A percentile compares a stretch with the other conserved stretches of the same genome.
Conservation (phyloP, 2,797 vertebrate species). For the Enteromius trimaculatus region DNA sequence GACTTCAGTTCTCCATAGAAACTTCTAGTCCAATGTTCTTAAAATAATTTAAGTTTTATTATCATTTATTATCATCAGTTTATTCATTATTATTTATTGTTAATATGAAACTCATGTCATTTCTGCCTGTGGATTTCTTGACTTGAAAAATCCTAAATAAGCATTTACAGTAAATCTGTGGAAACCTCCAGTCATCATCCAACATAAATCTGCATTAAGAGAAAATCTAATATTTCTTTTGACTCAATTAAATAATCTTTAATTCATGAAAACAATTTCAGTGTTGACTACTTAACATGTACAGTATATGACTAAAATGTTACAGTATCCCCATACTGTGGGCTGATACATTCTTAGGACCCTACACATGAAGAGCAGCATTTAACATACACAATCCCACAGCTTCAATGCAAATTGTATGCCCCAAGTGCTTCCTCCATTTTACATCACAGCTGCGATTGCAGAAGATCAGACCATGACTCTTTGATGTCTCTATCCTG, state of each 20-base stretch:
- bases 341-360: background rate
- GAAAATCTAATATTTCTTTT: background rate
- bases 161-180: background rate
- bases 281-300: background rate
- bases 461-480: slow-evolving; percentile 24
- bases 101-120: background rate
- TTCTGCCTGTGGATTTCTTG: background rate
- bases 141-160: background rate
- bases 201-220: background rate
- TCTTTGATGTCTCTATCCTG: slow-evolving; percentile 57
- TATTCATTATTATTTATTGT: background rate
- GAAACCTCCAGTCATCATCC: background rate
- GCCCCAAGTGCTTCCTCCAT: slow-evolving; percentile 28
- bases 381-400: slow-evolving; percentile 7
- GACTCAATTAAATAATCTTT: background rate
- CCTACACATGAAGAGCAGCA: background rate
- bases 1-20: background rate
- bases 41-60: background rate
- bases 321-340: background rate
- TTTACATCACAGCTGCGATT: slow-evolving; percentile 26
- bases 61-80: background rate
- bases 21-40: background rate
- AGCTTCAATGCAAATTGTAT: slow-evolving; percentile 22
- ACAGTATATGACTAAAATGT: background rate
- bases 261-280: background rate